A percentile compares a stretch with the other conserved stretches of the same genome.
These are phyloP conservation scores for Rhodeus uyekii DNA, from an alignment of 2,797 vertebrate species.

Conservation along the genomic window DNA sequence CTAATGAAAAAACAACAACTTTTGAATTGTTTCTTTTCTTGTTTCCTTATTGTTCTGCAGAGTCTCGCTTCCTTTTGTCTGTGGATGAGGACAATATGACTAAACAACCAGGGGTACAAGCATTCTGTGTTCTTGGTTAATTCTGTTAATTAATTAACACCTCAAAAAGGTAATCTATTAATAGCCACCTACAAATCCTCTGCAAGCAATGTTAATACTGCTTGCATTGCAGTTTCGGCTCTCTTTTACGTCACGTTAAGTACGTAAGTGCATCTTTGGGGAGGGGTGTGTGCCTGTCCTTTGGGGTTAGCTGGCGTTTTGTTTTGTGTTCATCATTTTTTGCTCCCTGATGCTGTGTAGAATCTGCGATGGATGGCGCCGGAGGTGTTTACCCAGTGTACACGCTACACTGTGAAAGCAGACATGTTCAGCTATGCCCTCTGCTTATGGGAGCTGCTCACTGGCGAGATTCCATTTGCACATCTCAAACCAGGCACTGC, in stretches of 20 bases:
- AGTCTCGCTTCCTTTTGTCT: conserved; percentile 93
- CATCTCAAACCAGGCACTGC: conserved; percentile 93
- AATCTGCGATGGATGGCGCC: conserved; percentile 98
- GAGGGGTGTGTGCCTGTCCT: background rate
- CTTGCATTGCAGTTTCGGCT: background rate
- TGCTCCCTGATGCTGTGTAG: conserved; percentile 64
- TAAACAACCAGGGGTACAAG: conserved; percentile 92
- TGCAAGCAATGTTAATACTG: background rate
- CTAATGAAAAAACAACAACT: no score
- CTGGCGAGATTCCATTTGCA: conserved; percentile 93
- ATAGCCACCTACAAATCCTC: background rate
- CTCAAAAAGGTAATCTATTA: background rate
- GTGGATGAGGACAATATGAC: conserved; percentile 97
- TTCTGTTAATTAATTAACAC: conserved; percentile 12
- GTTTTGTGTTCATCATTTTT: background rate
- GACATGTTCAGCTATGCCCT: conserved; percentile 96
- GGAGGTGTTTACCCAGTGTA: conserved; percentile 93
- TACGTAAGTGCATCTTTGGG: background rate
- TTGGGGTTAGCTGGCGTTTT: background rate
- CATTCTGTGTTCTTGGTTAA: background rate
- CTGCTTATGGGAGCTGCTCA: conserved; percentile 95
- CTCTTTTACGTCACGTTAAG: background rate
- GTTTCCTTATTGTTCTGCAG: conserved; percentile 64
- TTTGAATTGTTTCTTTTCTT: background rate
- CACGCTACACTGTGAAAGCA: conserved; percentile 91